phyloP scores from a whole-genome alignment of 2,797 vertebrate species.

The Caiman crocodilus region DNA sequence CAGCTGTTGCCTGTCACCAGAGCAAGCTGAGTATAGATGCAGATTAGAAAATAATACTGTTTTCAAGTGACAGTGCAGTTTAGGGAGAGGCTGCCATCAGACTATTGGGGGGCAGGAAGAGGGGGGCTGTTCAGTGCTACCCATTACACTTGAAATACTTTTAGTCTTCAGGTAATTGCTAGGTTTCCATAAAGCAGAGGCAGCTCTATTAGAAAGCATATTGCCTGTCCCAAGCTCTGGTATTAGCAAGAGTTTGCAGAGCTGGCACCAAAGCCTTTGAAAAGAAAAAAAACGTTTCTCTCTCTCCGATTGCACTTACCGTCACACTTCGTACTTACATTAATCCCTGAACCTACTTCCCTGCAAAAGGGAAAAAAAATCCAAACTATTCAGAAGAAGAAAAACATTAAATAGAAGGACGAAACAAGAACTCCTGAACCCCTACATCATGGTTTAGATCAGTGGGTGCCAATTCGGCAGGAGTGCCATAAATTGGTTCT shows the following conservation, averaged over 20 bases:
- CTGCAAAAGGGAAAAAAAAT: no score
- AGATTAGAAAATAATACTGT: no score
- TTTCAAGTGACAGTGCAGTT: accelerated
- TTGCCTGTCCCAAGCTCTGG: not conserved
- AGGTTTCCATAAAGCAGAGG: not conserved
- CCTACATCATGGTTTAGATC: not conserved
- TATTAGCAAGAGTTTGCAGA: not conserved
- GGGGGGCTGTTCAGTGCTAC: not conserved
- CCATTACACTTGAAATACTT: not conserved
- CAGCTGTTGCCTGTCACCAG: no score
- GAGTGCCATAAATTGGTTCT: no score
- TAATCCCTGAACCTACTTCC: not conserved
- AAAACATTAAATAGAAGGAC: not conserved
- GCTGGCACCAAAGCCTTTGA: not conserved
- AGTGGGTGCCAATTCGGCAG: no score
- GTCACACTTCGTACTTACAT: not conserved
- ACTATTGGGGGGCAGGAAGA: not conserved
- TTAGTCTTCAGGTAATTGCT: not conserved
- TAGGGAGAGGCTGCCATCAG: not conserved
- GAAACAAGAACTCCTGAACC: not conserved
- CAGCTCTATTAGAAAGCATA: not conserved
- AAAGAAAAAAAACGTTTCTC: not conserved
- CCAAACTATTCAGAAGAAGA: not conserved
- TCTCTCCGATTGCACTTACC: not conserved
- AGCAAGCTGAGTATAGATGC: no score